Base-by-base conservation (phyloP, 2,888 invertebrate species). In the Bugulina stolonifera region DNA sequence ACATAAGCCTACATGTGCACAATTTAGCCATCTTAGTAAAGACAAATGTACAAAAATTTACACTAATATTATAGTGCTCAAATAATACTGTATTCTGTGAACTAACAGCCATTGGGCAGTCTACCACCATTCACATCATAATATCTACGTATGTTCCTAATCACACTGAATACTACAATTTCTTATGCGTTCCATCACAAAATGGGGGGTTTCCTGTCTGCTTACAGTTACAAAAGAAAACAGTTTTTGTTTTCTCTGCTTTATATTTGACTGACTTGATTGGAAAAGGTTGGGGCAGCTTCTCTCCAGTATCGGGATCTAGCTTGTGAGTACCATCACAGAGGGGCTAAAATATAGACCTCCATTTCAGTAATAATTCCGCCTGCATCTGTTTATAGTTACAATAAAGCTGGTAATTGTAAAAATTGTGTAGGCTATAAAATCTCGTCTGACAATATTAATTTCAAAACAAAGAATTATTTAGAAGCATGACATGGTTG, bases 201-300 rank as follows among this genome's bases (percentile, higher is more conserved):
- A 96, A 97, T 0, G 99, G 99, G 76, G 93, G 88, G 77, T 93
- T 91, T 69, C 88, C 89, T 0, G 96, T 94, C 81, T 96, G 96
- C 85, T 99, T 99, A 83, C 99, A 99, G 82, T 94, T 94, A 83
- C 99, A 99, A 22, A 99, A 86, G 92, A 94, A 95, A 82, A 95
- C 96, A 25, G 93, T 92, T 79, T 93, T 93, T 0, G 91, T 90
- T 86, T 94, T 91, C 71, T 90, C 89, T 0, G 97, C 94, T 76
- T 87, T 87, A 81, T 97, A 96, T 73, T 88, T 86, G 1, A 96
- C 86, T 14, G 64, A 27, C 32, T 64, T 14, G 5, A 64, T 27
- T 5, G 64, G 64, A 64, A 25, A 64, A 10, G 64, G 64, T 0
- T 98, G 98, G 76, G 89, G 32, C 74, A 76, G 79, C 71, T 78